Base-by-base conservation (phyloP, 2,113 vertebrate species). In the Archocentrus centrarchus region DNA sequence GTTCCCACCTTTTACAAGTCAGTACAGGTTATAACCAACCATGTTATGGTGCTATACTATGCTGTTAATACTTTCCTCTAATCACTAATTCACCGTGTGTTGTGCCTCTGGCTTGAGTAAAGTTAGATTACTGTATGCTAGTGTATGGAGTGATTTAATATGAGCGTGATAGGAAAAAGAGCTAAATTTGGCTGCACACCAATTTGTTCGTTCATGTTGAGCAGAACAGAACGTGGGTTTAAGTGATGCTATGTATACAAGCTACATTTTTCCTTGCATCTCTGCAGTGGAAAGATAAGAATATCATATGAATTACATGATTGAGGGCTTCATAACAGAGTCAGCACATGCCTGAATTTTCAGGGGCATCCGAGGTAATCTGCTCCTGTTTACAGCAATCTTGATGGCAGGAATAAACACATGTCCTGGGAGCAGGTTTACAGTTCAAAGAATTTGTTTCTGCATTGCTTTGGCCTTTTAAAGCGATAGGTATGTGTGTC, bases 1-100 rank as follows among this genome's bases (percentile, higher is more conserved):
- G 98, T 75, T 98, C 98, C 1, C 98, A 99, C 88, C 89, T 99
- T 84, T 94, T 99, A 77, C 98, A 99, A 95, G 98, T 98, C 93
- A 89, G 86, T 88, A 18, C 6, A 39, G 30, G 6, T 32, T 24
- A 15, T 11, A 58, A 30, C 39, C 47, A 7, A 32, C 44, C 24
- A 14, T 27, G 8, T 30, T 15, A 68, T n/a, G n/a, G n/a, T n/a
- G n/a, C 4, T 3, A 24, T 53, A 57, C 20, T 53, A 0, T 20
- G 66, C 44, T 70, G 24, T 5, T 53, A 30, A n/a, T 44, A 32
- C 5, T 32, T 53, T 30, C 44, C 41, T 50, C 2, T 50, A 13
- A 13, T 59, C 22, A 59, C 11, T 27, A 73, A 53, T 27, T 2
- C 32, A 73, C 53, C 24, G 53, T 18, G 0, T 73, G 66, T 13